A percentile compares a stretch with the other conserved stretches of the same genome.
Evolutionary conservation across 2,888 invertebrate genomes (phyloP).

Genomic region (Molorchus minor): DNA sequence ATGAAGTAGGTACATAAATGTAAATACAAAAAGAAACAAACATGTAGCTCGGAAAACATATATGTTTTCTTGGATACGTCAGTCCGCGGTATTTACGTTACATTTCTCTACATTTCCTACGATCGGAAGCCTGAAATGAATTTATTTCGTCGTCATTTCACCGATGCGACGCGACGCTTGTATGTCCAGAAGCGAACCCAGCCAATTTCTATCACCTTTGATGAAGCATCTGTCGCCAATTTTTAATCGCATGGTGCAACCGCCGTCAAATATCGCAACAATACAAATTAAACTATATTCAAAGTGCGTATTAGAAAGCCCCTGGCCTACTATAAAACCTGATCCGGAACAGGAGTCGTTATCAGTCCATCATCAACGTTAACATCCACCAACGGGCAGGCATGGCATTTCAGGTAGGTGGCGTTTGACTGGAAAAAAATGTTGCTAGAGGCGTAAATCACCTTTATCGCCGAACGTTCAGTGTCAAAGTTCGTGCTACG

Average conservation of each 20-base stretch:
- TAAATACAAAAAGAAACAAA: no score
- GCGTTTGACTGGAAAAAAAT: conserved; percentile 14
- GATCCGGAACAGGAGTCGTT: conserved; percentile 36
- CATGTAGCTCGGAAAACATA: no score
- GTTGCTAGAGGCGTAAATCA: conserved; percentile 28
- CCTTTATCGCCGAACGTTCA: conserved; percentile 23
- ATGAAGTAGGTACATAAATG: no score
- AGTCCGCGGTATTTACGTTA: no score
- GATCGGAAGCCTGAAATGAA: no score
- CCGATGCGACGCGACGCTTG: no score
- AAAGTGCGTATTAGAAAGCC: conserved; percentile 45
- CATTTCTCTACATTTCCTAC: no score
- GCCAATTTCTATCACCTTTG: no score
- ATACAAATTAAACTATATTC: conserved; percentile 37
- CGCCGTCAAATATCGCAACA: conserved; percentile 3
- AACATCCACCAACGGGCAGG: conserved; percentile 37
- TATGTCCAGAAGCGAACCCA: no score
- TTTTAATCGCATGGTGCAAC: conserved; percentile 38
- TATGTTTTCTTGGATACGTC: no score
- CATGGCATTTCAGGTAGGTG: conserved; percentile 48
- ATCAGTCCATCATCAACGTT: conserved; percentile 49
- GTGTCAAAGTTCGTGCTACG: conserved; percentile 20
- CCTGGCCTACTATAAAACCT: conserved; percentile 45
- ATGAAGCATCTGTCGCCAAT: conserved; percentile 21
- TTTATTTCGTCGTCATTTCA: no score